Evolutionary conservation across 2,113 vertebrate genomes (phyloP).

Genomic region (Hypocryptadius cinnamomeus): DNA sequence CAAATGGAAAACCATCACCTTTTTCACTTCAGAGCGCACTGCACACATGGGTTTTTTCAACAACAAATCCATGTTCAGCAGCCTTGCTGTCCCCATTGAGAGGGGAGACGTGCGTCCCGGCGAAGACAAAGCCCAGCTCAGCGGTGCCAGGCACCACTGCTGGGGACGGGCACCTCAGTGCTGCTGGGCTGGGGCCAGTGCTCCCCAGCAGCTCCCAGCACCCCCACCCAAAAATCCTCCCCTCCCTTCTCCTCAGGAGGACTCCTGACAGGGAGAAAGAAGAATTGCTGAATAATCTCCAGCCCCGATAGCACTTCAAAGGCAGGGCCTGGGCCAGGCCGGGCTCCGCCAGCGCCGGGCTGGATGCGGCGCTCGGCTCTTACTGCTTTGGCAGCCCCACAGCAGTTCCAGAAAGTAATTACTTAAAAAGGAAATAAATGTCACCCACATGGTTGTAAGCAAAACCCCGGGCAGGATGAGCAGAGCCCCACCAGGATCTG

Average conservation of each 20-base stretch:
- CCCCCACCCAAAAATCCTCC: neutral
- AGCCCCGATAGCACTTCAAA: neutral
- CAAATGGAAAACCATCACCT: neutral
- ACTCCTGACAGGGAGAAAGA: neutral
- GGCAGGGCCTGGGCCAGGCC: neutral
- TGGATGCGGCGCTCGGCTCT: neutral
- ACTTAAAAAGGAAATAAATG: constrained; percentile 63
- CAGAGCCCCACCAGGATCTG: neutral
- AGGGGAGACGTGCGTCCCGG: accelerated
- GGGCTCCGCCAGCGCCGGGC: neutral
- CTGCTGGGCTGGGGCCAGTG: neutral
- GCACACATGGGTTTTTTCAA: neutral
- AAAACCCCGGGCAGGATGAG: neutral
- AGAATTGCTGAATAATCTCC: neutral
- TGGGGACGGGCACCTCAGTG: accelerated
- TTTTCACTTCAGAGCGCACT: neutral
- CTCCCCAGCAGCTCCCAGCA: neutral
- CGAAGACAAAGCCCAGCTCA: accelerated
- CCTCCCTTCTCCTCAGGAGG: neutral
- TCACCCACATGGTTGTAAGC: neutral
- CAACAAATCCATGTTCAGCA: neutral
- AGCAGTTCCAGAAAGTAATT: neutral
- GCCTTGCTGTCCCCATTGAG: accelerated
- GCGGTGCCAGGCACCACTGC: neutral
- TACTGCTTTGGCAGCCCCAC: constrained; percentile 15